Evolutionary conservation across 1,140 invertebrate species (phyloP).

Genomic region (Drosophila serrata): DNA sequence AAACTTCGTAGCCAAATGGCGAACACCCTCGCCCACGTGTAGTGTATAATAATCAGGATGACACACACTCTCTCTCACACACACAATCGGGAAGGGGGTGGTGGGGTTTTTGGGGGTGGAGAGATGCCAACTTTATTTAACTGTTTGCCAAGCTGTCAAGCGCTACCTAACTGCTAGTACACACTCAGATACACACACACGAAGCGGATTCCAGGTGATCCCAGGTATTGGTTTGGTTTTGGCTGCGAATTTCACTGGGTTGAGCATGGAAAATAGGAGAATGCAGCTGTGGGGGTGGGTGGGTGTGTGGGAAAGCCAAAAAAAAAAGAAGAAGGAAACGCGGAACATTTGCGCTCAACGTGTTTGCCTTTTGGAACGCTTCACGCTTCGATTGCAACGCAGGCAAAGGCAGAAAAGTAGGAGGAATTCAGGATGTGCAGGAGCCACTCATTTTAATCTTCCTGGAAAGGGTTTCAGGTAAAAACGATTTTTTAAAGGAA

Average conservation of each 20-base stretch:
- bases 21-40: slow-evolving; percentile 11
- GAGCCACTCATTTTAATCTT: slow-evolving; percentile 68
- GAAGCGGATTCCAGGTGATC: slow-evolving; percentile 40
- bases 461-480: slow-evolving; percentile 28
- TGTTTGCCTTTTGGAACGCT: slow-evolving; percentile 79
- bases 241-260: slow-evolving; percentile 6
- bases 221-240: slow-evolving; percentile 49
- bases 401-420: slow-evolving; percentile 36
- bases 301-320: slow-evolving; percentile 62
- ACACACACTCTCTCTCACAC: slow-evolving; percentile 14
- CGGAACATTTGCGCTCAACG: slow-evolving; percentile 79
- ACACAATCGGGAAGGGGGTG: background rate
- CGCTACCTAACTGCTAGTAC: slow-evolving; percentile 72
- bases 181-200: slow-evolving; percentile 41
- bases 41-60: slow-evolving; percentile 55
- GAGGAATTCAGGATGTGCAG: background rate
- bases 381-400: slow-evolving; percentile 75
- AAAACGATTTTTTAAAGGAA: background rate
- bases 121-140: slow-evolving; percentile 78
- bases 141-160: slow-evolving; percentile 82
- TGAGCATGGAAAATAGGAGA: slow-evolving; percentile 1
- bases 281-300: too few species aligned
- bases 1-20: slow-evolving; percentile 19
- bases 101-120: slow-evolving; percentile 1
- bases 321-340: too few species aligned